These are phyloP conservation scores for Volucella bombylans DNA, from an alignment of 2,888 invertebrate species.

Conservation along the genomic window DNA sequence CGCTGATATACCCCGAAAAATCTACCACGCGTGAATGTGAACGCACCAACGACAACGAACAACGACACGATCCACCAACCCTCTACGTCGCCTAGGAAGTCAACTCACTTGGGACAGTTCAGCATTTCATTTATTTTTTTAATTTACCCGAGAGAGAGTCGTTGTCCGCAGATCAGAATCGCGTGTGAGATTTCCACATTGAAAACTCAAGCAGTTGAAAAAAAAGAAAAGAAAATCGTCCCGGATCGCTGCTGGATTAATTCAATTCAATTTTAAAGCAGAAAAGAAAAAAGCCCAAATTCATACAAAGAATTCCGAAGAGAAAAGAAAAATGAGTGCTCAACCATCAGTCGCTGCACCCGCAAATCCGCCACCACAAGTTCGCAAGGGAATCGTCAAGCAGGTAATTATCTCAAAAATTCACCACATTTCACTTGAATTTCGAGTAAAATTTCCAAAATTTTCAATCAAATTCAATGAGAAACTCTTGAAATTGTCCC, in stretches of 20 bases:
- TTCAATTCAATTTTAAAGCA: slow-evolving; percentile 33
- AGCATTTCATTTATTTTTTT: slow-evolving; percentile 72
- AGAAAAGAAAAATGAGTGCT: slow-evolving; percentile 72
- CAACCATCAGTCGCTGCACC: slow-evolving; percentile 80
- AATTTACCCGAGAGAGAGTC: slow-evolving; percentile 70
- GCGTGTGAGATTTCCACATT: slow-evolving; percentile 64
- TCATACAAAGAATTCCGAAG: slow-evolving; percentile 9
- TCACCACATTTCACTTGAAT: slow-evolving; percentile 30
- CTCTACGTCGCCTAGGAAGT: slow-evolving; percentile 21
- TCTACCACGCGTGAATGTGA: slow-evolving; percentile 46
- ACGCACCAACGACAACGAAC: slow-evolving; percentile 56
- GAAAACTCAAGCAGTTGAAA: slow-evolving; percentile 38
- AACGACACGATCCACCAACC: no score
- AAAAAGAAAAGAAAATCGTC: slow-evolving; percentile 49
- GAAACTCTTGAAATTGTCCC: slow-evolving; percentile 60
- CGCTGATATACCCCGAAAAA: not conserved
- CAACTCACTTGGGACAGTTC: slow-evolving; percentile 47
- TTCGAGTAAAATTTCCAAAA: slow-evolving; percentile 60
- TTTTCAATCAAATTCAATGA: slow-evolving; percentile 19
- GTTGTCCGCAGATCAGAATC: slow-evolving; percentile 60
- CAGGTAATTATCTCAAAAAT: slow-evolving; percentile 78
- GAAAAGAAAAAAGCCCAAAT: slow-evolving; percentile 37
- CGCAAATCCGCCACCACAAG: slow-evolving; percentile 77
- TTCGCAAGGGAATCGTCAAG: slow-evolving; percentile 81
- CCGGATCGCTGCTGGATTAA: slow-evolving; percentile 42